Percentiles rank a stretch among this genome's conserved stretches.
Evolutionary conservation across 2,113 vertebrate genomes (phyloP).

Genomic region (Progne subis): DNA sequence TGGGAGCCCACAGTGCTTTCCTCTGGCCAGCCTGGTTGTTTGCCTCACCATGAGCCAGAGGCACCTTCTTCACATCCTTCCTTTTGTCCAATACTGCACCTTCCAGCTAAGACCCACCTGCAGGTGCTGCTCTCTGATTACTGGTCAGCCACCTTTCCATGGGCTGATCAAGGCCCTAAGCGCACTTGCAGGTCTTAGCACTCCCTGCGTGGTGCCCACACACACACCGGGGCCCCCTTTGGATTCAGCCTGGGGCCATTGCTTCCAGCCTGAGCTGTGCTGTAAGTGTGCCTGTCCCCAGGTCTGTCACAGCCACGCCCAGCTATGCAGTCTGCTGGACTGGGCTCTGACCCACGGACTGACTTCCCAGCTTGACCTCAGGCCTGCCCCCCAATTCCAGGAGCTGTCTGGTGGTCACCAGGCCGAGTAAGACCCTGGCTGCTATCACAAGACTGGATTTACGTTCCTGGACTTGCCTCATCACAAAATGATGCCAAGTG

Average conservation of each 20-base stretch:
- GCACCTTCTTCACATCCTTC: neutral
- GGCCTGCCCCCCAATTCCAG: neutral
- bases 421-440: neutral
- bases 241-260: accelerated
- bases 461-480: neutral
- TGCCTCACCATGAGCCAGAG: neutral
- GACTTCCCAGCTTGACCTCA: neutral
- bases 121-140: neutral
- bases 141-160: neutral
- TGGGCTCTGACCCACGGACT: neutral
- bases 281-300: neutral
- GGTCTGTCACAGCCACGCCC: neutral
- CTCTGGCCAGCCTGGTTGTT: neutral
- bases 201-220: accelerated
- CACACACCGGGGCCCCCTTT: accelerated
- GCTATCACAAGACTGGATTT: neutral
- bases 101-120: neutral
- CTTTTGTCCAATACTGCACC: neutral
- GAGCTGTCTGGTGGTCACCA: neutral
- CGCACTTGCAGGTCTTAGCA: neutral
- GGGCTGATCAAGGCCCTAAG: neutral
- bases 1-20: neutral
- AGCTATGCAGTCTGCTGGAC: neutral
- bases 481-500: neutral
- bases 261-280: neutral